Percentiles rank a stretch among this genome's conserved stretches.
phyloP scores from a whole-genome alignment of 1,140 invertebrate species.

The Polypedilum pembai region DNA sequence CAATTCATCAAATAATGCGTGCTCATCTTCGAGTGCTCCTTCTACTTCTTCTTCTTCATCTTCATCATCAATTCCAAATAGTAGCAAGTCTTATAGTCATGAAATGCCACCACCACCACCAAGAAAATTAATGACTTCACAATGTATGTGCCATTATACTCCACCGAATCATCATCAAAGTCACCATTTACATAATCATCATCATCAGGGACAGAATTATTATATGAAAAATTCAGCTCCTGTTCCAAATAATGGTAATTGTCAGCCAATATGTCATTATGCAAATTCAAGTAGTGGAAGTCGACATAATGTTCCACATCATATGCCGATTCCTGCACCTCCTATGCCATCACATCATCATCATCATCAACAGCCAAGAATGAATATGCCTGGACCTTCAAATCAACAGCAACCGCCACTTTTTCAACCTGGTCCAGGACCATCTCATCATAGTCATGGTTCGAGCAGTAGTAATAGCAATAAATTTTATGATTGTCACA shows the following conservation, averaged over 20 bases:
- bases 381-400: conserved; percentile 23
- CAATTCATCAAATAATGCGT: background rate
- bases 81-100: background rate
- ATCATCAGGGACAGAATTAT: background rate
- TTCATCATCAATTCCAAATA: background rate
- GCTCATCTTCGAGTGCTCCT: background rate
- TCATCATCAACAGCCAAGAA: conserved; percentile 16
- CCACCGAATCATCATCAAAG: conserved; percentile 25
- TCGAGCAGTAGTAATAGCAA: conserved; percentile 7
- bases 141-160: conserved; percentile 12
- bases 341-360: background rate
- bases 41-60: background rate
- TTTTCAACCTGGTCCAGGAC: background rate
- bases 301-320: conserved; percentile 23
- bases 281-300: conserved; percentile 11
- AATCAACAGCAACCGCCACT: background rate
- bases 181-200: conserved; percentile 17
- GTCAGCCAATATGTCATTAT: conserved; percentile 21
- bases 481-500: conserved; percentile 9
- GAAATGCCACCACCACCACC: conserved; percentile 23
- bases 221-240: background rate
- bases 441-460: background rate
- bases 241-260: background rate
- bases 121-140: conserved; percentile 10
- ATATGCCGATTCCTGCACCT: background rate